phyloP scores from a whole-genome alignment of 2,113 vertebrate genomes.

The Charadrius vociferus region DNA sequence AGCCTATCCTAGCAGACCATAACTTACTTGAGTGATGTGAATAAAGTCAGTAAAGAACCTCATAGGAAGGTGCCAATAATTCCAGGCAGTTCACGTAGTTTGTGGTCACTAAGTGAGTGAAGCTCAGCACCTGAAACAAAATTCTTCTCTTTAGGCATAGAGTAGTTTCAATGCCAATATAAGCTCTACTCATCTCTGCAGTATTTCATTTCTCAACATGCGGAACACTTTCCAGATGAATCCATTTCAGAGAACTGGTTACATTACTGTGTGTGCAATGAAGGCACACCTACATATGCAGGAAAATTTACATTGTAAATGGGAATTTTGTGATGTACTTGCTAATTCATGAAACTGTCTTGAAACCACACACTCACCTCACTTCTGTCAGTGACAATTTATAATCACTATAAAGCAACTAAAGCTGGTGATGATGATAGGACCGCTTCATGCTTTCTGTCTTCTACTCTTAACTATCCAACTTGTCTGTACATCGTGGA shows the following conservation, averaged over 20 bases:
- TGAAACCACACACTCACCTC: background rate
- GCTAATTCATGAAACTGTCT: background rate
- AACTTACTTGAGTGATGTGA: background rate
- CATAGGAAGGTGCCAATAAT: background rate
- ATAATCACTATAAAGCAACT: background rate
- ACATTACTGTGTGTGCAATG: background rate
- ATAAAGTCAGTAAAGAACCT: background rate
- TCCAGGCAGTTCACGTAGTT: background rate
- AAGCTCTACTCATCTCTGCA: background rate
- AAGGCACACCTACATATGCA: fast-evolving
- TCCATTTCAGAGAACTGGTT: background rate
- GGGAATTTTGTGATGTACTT: background rate
- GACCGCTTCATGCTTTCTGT: background rate
- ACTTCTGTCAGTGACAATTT: background rate
- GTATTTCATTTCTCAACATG: background rate
- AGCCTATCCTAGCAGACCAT: background rate
- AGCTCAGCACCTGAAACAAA: background rate
- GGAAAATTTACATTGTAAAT: background rate
- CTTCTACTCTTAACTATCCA: background rate
- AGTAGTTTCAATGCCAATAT: background rate
- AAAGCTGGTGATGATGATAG: background rate
- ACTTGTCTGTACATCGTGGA: background rate
- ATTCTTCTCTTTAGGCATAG: background rate
- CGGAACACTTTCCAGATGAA: background rate
- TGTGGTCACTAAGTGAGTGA: background rate